phyloP scores from a whole-genome alignment of 92 coral and sea anemone species.

The Palythoa grandis region DNA sequence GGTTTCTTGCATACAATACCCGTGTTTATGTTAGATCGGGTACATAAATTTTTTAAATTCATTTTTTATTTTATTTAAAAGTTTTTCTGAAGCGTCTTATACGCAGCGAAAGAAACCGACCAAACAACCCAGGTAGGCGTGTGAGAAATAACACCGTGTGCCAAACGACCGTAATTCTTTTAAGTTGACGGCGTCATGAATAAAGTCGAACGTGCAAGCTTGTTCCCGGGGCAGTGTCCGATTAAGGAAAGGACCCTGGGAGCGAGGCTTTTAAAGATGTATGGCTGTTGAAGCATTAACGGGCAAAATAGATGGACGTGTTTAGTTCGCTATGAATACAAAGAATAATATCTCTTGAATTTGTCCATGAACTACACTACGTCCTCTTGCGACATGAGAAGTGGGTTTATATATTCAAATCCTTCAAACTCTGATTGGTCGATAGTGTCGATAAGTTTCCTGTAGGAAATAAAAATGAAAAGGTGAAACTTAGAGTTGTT shows the following conservation, averaged over 20 bases:
- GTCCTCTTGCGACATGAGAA: conserved; percentile 95
- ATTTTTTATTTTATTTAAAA: no score
- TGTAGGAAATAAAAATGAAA: conserved; percentile 23
- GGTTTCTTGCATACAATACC: no score
- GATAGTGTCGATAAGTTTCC: conserved; percentile 93
- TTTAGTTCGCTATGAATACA: neutral
- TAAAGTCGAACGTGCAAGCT: no score
- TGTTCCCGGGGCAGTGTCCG: neutral
- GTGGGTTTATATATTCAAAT: conserved; percentile 96
- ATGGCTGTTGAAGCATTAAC: neutral
- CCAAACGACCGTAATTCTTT: no score
- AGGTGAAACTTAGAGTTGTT: neutral
- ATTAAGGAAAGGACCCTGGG: neutral
- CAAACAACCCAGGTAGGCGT: no score
- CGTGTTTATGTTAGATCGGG: no score
- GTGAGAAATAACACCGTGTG: no score
- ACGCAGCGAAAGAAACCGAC: no score
- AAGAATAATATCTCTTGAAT: neutral
- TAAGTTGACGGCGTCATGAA: no score
- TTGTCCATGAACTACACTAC: conserved; percentile 61
- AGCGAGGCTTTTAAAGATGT: neutral
- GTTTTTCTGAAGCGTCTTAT: no score
- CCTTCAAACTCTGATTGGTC: conserved; percentile 99
- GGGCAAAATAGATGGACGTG: neutral
- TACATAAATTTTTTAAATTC: no score